A percentile compares a stretch with the other conserved stretches of the same genome.
These are phyloP conservation scores for Agelas oroides DNA, from an alignment of 37 sponge, comb jelly and placozoan genomes.

Conservation along the genomic window DNA sequence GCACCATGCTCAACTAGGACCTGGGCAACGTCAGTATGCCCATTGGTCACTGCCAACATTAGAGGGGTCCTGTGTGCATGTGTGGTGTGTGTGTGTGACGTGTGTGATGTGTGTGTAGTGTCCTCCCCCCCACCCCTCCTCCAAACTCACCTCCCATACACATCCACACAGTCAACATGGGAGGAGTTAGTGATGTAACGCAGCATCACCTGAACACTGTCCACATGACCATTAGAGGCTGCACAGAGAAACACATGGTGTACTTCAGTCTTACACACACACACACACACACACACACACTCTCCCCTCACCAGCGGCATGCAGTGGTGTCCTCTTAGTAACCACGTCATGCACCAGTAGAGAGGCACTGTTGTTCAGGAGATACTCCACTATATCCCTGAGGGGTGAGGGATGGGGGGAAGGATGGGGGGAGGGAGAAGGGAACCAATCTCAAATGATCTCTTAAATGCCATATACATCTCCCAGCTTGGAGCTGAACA, in stretches of 20 bases:
- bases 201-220: slow-evolving; percentile 62
- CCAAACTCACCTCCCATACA: slow-evolving; percentile 64
- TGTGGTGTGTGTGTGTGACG: too few relatives aligned
- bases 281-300: neutral
- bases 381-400: slow-evolving; percentile 76
- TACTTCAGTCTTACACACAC: too few relatives aligned
- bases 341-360: slow-evolving; percentile 67
- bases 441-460: neutral
- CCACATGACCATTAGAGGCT: slow-evolving; percentile 84
- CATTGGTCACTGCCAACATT: slow-evolving; percentile 88
- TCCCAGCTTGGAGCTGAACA: neutral
- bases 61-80: slow-evolving; percentile 82
- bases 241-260: neutral
- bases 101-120: too few relatives aligned
- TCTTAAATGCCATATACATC: neutral
- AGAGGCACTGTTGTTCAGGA: slow-evolving; percentile 63
- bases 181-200: slow-evolving; percentile 53
- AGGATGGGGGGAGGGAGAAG: neutral
- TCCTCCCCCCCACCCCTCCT: too few relatives aligned
- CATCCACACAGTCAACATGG: slow-evolving; percentile 72
- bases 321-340: slow-evolving; percentile 82
- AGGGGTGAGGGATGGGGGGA: neutral
- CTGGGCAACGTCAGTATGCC: slow-evolving; percentile 72
- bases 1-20: slow-evolving; percentile 75
- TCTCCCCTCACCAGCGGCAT: slow-evolving; percentile 72